Percentiles rank a stretch among this genome's conserved stretches.
phyloP scores from a whole-genome alignment of 2,797 vertebrate species.

The Ptychadena robeensis region DNA sequence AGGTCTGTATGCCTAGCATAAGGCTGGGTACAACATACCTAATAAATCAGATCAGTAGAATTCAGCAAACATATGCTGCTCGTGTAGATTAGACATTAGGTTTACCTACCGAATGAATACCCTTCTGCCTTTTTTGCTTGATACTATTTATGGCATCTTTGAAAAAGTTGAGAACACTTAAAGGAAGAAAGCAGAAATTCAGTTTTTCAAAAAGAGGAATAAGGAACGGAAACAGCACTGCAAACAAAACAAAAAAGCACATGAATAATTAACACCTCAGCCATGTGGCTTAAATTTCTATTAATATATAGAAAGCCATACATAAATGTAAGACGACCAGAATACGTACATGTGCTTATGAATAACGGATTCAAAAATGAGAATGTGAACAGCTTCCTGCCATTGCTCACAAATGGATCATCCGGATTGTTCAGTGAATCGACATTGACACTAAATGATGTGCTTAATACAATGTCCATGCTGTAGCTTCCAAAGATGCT shows the following conservation, averaged over 20 bases:
- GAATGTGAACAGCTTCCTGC: conserved; percentile 79
- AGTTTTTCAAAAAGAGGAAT: conserved; percentile 74
- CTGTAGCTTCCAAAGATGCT: conserved; percentile 75
- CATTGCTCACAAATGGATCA: conserved; percentile 78
- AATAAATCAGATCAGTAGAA: too few species aligned
- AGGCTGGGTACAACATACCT: too few species aligned
- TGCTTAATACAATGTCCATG: conserved; percentile 76
- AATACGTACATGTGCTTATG: conserved; percentile 67
- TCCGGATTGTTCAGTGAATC: conserved; percentile 76
- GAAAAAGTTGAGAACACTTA: conserved; percentile 73
- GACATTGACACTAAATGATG: conserved; percentile 76
- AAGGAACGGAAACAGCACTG: conserved; percentile 76
- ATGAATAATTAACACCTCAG: not conserved
- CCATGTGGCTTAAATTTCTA: not conserved
- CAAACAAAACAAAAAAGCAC: conserved; percentile 50
- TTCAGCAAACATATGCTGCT: too few species aligned
- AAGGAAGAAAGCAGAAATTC: conserved; percentile 72
- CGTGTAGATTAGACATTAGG: too few species aligned
- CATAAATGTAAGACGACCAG: not conserved
- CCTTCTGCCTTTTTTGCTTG: conserved; percentile 66
- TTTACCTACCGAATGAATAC: conserved; percentile 26
- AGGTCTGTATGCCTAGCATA: too few species aligned
- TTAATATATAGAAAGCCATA: not conserved
- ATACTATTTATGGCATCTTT: conserved; percentile 71
- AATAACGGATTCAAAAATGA: conserved; percentile 69